Evolutionary conservation across 1,140 invertebrate genomes (phyloP).

Genomic region (Colletes gigas): DNA sequence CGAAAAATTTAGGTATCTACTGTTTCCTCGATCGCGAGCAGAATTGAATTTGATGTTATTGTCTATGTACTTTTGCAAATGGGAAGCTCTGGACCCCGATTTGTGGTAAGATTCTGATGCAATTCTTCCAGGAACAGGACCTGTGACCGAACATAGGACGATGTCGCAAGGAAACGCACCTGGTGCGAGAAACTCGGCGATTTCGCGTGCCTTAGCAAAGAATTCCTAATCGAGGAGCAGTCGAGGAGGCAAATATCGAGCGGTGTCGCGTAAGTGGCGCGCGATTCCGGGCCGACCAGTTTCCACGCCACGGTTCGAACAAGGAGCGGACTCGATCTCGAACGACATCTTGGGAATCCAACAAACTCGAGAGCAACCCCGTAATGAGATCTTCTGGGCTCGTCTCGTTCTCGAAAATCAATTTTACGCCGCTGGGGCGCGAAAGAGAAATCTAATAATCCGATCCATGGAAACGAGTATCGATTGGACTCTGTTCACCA

Average conservation of each 20-base stretch:
- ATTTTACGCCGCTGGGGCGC: constrained; percentile 2
- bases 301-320: constrained; percentile 7
- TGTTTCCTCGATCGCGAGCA: no score
- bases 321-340: constrained; percentile 13
- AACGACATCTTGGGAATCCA: background rate
- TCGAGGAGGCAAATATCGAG: constrained; percentile 8
- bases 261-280: background rate
- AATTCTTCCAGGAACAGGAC: no score
- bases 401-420: constrained; percentile 8
- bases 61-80: no score
- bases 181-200: background rate
- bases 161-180: background rate
- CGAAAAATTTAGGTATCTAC: no score
- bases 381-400: constrained; percentile 19
- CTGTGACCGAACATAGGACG: no score
- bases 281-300: constrained; percentile 35
- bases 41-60: no score
- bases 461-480: no score
- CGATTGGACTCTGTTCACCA: no score
- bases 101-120: no score
- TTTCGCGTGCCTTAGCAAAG: background rate
- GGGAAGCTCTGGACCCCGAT: no score
- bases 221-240: constrained; percentile 1
- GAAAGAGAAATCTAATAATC: background rate
- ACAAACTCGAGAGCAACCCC: background rate